Conservation (phyloP, 2,888 invertebrate genomes). For the Cylindroiulus punctatus region DNA sequence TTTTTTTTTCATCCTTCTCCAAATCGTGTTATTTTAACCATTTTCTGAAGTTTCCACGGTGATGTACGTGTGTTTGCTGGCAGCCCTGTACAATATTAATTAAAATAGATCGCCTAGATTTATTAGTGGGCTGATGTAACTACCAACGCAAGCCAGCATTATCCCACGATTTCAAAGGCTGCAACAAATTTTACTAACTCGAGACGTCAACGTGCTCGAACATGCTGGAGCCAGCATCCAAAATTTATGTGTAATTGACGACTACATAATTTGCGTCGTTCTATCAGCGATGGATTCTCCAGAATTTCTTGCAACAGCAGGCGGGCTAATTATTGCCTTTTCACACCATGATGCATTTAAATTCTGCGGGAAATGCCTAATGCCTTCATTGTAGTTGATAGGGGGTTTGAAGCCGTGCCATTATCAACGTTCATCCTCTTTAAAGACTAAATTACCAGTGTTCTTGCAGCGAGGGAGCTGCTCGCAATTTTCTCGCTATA, state of each 20-base stretch:
- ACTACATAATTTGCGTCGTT: not conserved
- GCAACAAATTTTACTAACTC: too few species aligned
- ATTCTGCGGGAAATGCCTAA: not conserved
- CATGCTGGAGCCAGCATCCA: not conserved
- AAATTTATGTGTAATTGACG: not conserved
- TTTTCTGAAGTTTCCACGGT: too few species aligned
- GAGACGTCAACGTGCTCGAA: not conserved
- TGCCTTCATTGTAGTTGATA: not conserved
- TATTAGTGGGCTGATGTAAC: not conserved
- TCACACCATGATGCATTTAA: conserved; percentile 42
- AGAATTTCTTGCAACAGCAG: conserved; percentile 20
- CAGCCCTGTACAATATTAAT: too few species aligned
- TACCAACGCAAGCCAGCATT: not conserved
- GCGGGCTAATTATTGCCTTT: conserved; percentile 39
- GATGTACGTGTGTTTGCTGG: too few species aligned
- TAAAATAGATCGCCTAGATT: too few species aligned
- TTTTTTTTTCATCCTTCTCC: too few species aligned
- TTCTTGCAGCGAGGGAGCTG: not conserved
- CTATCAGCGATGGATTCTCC: conserved; percentile 6
- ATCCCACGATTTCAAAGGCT: too few species aligned
- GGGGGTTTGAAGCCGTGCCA: conserved; percentile 8
- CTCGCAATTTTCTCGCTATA: conserved; percentile 10
- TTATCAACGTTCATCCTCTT: conserved; percentile 30
- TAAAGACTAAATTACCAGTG: conserved; percentile 43
- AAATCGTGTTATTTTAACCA: too few species aligned